A percentile compares a stretch with the other conserved stretches of the same genome.
Conservation (phyloP, 2,888 invertebrate genomes). For the Subacronicta megacephala region DNA sequence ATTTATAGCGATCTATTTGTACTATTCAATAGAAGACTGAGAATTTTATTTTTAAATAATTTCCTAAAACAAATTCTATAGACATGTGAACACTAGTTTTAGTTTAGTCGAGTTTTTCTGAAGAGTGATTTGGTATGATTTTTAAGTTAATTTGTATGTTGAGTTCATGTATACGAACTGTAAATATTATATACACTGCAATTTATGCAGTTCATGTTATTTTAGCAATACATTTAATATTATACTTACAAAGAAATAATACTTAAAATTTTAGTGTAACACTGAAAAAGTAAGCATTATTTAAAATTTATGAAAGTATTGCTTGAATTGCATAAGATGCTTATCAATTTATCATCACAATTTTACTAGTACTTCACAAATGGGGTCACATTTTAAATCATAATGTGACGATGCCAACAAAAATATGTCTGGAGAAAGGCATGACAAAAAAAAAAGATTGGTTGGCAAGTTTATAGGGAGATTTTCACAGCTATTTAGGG, state of each 20-base stretch:
- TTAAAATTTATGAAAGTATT: slow-evolving; percentile 63
- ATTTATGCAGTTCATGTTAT: slow-evolving; percentile 54
- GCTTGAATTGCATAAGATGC: slow-evolving; percentile 62
- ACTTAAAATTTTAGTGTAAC: slow-evolving; percentile 57
- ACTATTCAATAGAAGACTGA: slow-evolving; percentile 88
- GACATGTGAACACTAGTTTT: slow-evolving; percentile 62
- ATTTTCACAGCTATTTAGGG: slow-evolving; percentile 41
- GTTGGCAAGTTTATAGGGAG: slow-evolving; percentile 21
- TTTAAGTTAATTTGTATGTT: slow-evolving; percentile 61
- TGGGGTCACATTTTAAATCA: slow-evolving; percentile 54
- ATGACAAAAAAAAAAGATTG: slow-evolving; percentile 23
- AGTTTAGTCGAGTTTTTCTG: slow-evolving; percentile 57
- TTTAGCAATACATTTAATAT: slow-evolving; percentile 61
- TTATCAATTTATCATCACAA: slow-evolving; percentile 65
- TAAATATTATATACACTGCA: slow-evolving; percentile 67
- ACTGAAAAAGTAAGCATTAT: slow-evolving; percentile 58
- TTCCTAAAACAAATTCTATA: slow-evolving; percentile 69
- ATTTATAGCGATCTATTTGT: slow-evolving; percentile 75
- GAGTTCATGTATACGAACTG: slow-evolving; percentile 65
- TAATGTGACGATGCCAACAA: slow-evolving; percentile 25
- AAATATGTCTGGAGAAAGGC: slow-evolving; percentile 22
- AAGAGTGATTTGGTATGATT: slow-evolving; percentile 52
- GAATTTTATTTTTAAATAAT: slow-evolving; percentile 79
- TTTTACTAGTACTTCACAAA: slow-evolving; percentile 55
- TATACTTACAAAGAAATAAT: slow-evolving; percentile 47